phyloP scores from a whole-genome alignment of 2,888 invertebrate genomes.

The Teinopalpus imperialis region DNA sequence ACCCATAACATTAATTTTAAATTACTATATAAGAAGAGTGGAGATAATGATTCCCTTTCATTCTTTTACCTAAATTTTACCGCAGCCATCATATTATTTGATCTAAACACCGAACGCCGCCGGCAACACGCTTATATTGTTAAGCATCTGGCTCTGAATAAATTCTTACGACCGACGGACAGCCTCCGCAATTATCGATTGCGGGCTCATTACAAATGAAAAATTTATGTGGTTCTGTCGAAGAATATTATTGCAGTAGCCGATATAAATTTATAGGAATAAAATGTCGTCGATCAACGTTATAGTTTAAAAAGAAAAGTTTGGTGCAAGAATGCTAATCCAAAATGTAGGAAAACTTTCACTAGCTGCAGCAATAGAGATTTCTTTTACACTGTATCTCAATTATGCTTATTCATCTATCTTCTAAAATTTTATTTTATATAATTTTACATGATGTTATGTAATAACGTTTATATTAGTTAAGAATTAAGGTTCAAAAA shows the following conservation, averaged over 20 bases:
- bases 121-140: constrained; percentile 26
- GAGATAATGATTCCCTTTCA: constrained; percentile 15
- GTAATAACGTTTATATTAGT: too few species aligned
- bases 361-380: too few species aligned
- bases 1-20: constrained; percentile 9
- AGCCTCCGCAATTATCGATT: constrained; percentile 23
- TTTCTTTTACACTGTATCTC: too few species aligned
- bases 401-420: too few species aligned
- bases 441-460: too few species aligned
- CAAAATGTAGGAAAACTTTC: too few species aligned
- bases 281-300: too few species aligned
- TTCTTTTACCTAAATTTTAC: constrained; percentile 19
- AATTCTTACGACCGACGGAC: constrained; percentile 23
- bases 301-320: too few species aligned
- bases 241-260: constrained; percentile 17
- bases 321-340: too few species aligned
- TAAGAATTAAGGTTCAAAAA: too few species aligned
- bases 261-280: not conserved
- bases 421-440: too few species aligned
- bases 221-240: constrained; percentile 17
- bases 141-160: constrained; percentile 28
- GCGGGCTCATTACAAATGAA: constrained; percentile 27
- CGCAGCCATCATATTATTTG: constrained; percentile 19
- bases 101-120: constrained; percentile 17
- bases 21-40: constrained; percentile 14